Evolutionary conservation across 2,797 vertebrate genomes (phyloP).

Genomic region (Tympanoctomys barrerae): DNA sequence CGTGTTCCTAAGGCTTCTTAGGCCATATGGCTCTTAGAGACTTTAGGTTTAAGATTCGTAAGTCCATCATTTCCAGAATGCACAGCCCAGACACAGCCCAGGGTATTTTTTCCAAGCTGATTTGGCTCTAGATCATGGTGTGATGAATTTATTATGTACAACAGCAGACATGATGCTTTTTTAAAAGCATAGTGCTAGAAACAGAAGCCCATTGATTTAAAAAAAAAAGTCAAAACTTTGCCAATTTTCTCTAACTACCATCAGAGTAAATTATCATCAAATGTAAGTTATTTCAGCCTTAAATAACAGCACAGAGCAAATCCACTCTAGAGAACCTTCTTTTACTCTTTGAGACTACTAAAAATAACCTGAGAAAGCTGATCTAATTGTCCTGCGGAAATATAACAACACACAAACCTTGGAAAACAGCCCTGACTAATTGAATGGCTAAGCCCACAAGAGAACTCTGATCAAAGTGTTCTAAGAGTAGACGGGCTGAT

Average conservation of each 20-base stretch:
- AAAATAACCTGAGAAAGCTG: constrained; percentile 64
- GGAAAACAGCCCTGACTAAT: constrained; percentile 10
- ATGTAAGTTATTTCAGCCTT: constrained; percentile 67
- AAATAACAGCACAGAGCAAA: constrained; percentile 78
- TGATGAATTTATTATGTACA: constrained; percentile 76
- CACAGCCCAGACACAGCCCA: constrained; percentile 43
- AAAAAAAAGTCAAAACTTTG: constrained; percentile 35
- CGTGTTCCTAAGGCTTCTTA: constrained; percentile 66
- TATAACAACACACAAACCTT: constrained; percentile 58
- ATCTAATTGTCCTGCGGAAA: constrained; percentile 63
- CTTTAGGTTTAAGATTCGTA: constrained; percentile 71
- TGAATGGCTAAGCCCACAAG: constrained; percentile 30
- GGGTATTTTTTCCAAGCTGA: constrained; percentile 64
- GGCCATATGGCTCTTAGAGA: constrained; percentile 72
- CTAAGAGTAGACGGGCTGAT: neutral
- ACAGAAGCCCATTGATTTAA: constrained; percentile 62
- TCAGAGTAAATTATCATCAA: constrained; percentile 74
- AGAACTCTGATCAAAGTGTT: constrained; percentile 55
- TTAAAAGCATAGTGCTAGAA: constrained; percentile 65
- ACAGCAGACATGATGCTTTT: constrained; percentile 63
- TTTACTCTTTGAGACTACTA: constrained; percentile 66
- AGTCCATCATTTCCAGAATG: constrained; percentile 69
- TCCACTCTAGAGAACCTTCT: neutral
- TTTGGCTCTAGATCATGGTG: constrained; percentile 62
- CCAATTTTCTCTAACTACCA: constrained; percentile 72